Conservation (phyloP, 2,797 vertebrate species). For the Sardinella longiceps region DNA sequence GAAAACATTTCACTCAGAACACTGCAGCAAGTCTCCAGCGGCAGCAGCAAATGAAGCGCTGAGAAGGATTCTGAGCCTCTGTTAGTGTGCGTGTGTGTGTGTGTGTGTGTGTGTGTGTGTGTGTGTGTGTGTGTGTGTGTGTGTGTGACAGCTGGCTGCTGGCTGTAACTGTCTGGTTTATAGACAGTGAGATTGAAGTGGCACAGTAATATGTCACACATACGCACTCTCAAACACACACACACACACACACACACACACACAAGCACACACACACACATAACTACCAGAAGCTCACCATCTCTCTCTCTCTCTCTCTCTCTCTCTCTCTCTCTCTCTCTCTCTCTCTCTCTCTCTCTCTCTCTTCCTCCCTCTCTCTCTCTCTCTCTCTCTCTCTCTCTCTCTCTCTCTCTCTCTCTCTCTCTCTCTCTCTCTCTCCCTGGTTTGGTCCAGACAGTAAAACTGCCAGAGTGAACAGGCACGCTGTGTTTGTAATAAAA, state of each 20-base stretch:
- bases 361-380: background rate
- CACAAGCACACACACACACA: background rate
- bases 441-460: background rate
- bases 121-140: background rate
- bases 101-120: conserved; percentile 20
- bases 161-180: background rate
- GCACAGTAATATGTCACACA: background rate
- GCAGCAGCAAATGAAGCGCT: background rate
- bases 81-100: conserved; percentile 42
- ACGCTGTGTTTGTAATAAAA: conserved; percentile 41
- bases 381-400: background rate
- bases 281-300: background rate
- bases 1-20: background rate
- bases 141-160: background rate
- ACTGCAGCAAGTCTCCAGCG: background rate
- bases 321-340: background rate
- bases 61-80: background rate
- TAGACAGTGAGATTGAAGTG: conserved; percentile 4
- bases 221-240: background rate
- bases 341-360: background rate
- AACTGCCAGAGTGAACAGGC: conserved; percentile 35
- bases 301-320: background rate
- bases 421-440: background rate
- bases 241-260: conserved; percentile 6
- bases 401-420: background rate